Evolutionary conservation across 2,888 invertebrate genomes (phyloP).

Genomic region (Acronicta alni): DNA sequence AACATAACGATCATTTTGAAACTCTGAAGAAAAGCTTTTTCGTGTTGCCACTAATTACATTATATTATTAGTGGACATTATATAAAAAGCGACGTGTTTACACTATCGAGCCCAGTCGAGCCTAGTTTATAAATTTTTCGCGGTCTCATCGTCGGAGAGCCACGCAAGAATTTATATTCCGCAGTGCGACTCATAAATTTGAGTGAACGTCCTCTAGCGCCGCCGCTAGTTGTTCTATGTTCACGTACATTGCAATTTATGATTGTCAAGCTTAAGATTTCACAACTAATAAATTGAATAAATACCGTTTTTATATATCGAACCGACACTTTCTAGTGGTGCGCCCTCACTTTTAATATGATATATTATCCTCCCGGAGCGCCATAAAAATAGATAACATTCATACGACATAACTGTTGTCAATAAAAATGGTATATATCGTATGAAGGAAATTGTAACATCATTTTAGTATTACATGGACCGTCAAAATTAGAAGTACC

Average conservation of each 20-base stretch:
- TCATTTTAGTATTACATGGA: slow-evolving; percentile 45
- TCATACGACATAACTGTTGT: slow-evolving; percentile 45
- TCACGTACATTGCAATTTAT: slow-evolving; percentile 78
- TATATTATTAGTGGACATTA: slow-evolving; percentile 22
- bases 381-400: slow-evolving; percentile 52
- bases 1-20: slow-evolving; percentile 21
- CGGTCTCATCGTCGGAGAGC: slow-evolving; percentile 74
- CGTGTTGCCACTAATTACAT: slow-evolving; percentile 43
- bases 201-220: slow-evolving; percentile 79
- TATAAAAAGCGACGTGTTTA: slow-evolving; percentile 37
- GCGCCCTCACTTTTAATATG: slow-evolving; percentile 54
- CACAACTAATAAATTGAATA: slow-evolving; percentile 69
- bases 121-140: slow-evolving; percentile 77
- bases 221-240: slow-evolving; percentile 80
- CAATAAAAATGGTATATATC: slow-evolving; percentile 47
- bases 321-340: slow-evolving; percentile 36
- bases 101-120: slow-evolving; percentile 61
- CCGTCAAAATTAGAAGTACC: slow-evolving; percentile 53
- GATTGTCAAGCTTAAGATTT: slow-evolving; percentile 80
- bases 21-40: slow-evolving; percentile 37
- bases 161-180: slow-evolving; percentile 86
- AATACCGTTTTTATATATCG: slow-evolving; percentile 53
- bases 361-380: slow-evolving; percentile 54
- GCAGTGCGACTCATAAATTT: slow-evolving; percentile 88
- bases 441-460: slow-evolving; percentile 44